Evolutionary conservation across 2,888 invertebrate species (phyloP).

Genomic region (Ariolimax columbianus): DNA sequence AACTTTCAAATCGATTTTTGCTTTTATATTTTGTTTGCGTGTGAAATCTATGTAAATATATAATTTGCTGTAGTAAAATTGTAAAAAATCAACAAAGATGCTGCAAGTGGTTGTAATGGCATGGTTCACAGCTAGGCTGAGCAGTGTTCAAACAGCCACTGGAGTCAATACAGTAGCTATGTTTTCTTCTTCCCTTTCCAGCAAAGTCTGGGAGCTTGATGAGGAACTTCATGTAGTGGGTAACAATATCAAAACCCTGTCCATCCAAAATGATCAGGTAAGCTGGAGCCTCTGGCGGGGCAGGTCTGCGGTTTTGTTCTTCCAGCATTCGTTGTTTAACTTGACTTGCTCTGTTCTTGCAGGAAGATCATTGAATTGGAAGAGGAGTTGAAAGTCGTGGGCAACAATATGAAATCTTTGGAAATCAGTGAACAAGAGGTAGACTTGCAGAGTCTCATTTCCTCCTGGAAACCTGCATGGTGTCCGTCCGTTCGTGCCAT

Average conservation of each 20-base stretch:
- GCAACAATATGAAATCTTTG: constrained; percentile 99
- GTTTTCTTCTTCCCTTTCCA: constrained; percentile 73
- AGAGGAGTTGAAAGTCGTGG: constrained; percentile 99
- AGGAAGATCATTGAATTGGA: constrained; percentile 99
- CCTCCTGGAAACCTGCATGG: constrained; percentile 57
- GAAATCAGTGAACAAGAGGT: constrained; percentile 99
- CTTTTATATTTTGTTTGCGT: too few species aligned
- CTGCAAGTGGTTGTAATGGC: constrained; percentile 36
- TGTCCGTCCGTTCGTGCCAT: constrained; percentile 55
- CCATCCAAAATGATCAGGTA: constrained; percentile 84
- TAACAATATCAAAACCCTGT: constrained; percentile 99
- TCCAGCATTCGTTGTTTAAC: constrained; percentile 49
- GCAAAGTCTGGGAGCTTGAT: constrained; percentile 99
- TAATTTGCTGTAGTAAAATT: background rate
- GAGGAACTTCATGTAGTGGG: constrained; percentile 99
- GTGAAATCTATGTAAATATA: background rate
- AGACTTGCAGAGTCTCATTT: constrained; percentile 69
- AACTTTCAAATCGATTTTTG: too few species aligned
- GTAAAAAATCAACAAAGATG: background rate
- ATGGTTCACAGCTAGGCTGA: constrained; percentile 37
- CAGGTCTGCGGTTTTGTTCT: constrained; percentile 55
- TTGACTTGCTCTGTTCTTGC: constrained; percentile 59
- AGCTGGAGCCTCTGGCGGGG: constrained; percentile 57
- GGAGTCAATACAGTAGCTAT: constrained; percentile 39
- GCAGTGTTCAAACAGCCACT: constrained; percentile 27